Evolutionary conservation across 2,113 vertebrate genomes (phyloP).

Genomic region (Ranitomeya imitator): DNA sequence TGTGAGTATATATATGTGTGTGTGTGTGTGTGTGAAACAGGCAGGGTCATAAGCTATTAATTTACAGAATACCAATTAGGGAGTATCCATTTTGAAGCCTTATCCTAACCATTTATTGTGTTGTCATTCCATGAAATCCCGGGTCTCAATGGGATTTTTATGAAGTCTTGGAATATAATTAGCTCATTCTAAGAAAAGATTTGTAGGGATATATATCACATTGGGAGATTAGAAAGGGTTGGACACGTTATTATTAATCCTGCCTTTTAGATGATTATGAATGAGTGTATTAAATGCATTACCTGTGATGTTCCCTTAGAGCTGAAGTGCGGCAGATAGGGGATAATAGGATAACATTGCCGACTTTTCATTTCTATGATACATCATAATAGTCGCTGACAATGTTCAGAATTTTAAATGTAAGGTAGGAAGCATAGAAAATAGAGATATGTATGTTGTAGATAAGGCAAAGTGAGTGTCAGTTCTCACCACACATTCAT

Average conservation of each 20-base stretch:
- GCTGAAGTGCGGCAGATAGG: background rate
- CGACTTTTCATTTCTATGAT: background rate
- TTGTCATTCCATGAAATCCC: background rate
- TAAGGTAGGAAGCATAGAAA: background rate
- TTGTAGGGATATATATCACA: constrained; percentile 25
- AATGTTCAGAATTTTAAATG: background rate
- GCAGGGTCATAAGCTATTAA: constrained; percentile 36
- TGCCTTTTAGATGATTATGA: background rate
- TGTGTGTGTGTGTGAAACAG: constrained; percentile 22
- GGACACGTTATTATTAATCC: constrained; percentile 14
- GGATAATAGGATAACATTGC: background rate
- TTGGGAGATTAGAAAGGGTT: background rate
- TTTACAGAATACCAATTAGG: constrained; percentile 38
- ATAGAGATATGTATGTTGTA: background rate
- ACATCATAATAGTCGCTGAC: background rate
- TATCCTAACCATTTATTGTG: constrained; percentile 31
- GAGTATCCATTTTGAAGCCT: constrained; percentile 24
- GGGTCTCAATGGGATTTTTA: constrained; percentile 44
- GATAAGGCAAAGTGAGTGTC: background rate
- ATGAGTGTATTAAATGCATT: background rate
- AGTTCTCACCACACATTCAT: background rate
- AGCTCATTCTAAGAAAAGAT: constrained; percentile 33
- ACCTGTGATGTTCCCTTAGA: background rate
- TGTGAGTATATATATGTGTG: constrained; percentile 2
- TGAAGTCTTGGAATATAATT: constrained; percentile 20